Conservation (phyloP, 2,113 vertebrate genomes). For the Aldabrachelys gigantea region DNA sequence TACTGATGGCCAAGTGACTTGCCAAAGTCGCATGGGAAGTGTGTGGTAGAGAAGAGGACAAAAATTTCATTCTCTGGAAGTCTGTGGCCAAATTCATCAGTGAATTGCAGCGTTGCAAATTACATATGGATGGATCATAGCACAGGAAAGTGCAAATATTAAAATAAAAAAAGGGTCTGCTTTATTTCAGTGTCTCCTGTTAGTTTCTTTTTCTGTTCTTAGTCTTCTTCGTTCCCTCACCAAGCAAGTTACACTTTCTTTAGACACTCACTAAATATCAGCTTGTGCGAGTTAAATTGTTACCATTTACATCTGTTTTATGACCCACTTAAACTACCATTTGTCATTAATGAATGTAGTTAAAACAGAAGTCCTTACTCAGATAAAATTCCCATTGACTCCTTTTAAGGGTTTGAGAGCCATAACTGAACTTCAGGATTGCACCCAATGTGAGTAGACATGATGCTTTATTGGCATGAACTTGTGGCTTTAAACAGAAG, state of each 20-base stretch:
- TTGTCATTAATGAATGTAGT: slow-evolving; percentile 14
- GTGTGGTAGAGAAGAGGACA: not conserved
- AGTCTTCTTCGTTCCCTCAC: not conserved
- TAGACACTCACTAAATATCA: not conserved
- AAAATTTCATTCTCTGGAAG: not conserved
- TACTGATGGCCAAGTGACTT: not conserved
- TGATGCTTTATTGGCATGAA: not conserved
- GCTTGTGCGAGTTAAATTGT: not conserved
- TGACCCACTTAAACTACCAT: fast-evolving
- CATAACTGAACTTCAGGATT: not conserved
- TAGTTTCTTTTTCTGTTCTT: not conserved
- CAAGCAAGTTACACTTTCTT: not conserved
- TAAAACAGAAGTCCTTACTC: not conserved
- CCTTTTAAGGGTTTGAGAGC: too few relatives aligned
- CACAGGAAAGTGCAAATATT: not conserved
- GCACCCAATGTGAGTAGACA: not conserved
- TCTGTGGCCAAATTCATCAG: not conserved
- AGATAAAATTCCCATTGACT: not conserved
- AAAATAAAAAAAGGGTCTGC: not conserved
- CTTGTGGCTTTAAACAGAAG: not conserved
- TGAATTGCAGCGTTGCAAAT: fast-evolving
- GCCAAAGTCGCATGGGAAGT: not conserved
- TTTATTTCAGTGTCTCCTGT: not conserved
- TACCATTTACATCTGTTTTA: not conserved
- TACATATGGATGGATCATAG: not conserved